Conservation (phyloP, 2,797 vertebrate species). For the Hirundo rustica region DNA sequence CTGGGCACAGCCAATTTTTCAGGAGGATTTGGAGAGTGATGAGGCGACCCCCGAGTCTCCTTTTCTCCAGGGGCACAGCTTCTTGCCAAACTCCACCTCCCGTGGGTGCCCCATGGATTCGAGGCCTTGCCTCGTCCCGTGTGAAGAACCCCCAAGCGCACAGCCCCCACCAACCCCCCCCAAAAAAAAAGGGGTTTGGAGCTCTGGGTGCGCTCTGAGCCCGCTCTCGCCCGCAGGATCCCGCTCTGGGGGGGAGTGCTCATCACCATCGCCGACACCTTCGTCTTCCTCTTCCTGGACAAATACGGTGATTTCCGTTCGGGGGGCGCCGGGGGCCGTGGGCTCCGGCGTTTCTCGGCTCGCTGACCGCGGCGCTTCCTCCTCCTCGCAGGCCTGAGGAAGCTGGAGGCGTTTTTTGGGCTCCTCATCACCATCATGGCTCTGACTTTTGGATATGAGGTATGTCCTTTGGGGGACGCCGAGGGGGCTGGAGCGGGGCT, state of each 20-base stretch:
- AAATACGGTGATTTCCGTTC: conserved; percentile 86
- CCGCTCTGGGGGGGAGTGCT: conserved; percentile 94
- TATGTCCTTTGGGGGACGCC: conserved; percentile 3
- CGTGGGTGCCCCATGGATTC: background rate
- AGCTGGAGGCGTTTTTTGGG: conserved; percentile 94
- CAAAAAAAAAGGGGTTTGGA: too few species aligned
- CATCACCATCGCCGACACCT: conserved; percentile 95
- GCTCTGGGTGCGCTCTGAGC: background rate
- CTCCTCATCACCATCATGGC: conserved; percentile 95
- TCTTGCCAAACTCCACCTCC: background rate
- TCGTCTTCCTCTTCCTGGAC: conserved; percentile 94
- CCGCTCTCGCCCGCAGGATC: conserved; percentile 73
- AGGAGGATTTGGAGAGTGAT: too few species aligned
- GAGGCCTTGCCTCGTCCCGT: background rate
- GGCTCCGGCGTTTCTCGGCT: accelerated
- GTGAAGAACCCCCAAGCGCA: background rate
- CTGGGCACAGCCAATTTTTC: too few species aligned
- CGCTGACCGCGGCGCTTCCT: accelerated
- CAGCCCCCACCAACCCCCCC: background rate
- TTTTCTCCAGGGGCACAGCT: too few species aligned
- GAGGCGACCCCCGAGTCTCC: too few species aligned
- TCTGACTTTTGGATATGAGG: conserved; percentile 94
- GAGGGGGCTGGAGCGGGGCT: background rate
- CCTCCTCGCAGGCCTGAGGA: conserved; percentile 82
- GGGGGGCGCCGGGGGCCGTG: accelerated